Evolutionary conservation across 2,888 invertebrate species (phyloP).

Genomic region (Physocephala rufipes): DNA sequence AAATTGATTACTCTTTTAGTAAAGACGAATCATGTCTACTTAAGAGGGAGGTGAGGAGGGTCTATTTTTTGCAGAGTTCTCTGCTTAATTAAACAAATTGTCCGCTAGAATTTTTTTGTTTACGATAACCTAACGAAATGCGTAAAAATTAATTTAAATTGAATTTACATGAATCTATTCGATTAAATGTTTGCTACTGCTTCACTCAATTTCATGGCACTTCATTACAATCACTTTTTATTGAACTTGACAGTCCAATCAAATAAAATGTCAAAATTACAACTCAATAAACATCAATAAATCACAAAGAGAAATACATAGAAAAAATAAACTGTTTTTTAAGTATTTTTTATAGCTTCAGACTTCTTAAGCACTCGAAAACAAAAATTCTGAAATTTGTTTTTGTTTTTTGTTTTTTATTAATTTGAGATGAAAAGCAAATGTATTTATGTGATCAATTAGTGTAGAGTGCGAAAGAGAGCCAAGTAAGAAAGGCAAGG

Average conservation of each 20-base stretch:
- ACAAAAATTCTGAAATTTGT: conserved; percentile 24
- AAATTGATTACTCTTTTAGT: too few species aligned
- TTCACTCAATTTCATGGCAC: background rate
- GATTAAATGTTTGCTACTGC: background rate
- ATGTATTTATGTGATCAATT: background rate
- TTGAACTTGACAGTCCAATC: conserved; percentile 27
- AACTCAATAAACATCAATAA: conserved; percentile 15
- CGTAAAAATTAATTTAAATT: background rate
- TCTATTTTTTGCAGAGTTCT: too few species aligned
- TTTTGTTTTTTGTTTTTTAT: conserved; percentile 4
- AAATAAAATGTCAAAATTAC: conserved; percentile 30
- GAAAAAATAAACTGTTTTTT: conserved; percentile 6
- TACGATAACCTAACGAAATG: too few species aligned
- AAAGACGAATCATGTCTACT: too few species aligned
- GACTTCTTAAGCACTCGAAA: conserved; percentile 5
- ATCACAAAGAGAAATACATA: background rate
- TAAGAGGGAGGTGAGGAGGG: too few species aligned
- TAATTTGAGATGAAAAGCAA: conserved; percentile 17
- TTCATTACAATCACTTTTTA: too few species aligned
- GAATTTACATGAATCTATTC: background rate
- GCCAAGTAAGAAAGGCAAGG: background rate
- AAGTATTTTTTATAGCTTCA: conserved; percentile 11
- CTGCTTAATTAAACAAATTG: too few species aligned
- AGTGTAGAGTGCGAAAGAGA: background rate
- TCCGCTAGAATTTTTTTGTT: too few species aligned